These are phyloP conservation scores for honey bee (Apis mellifera) DNA, from an alignment of 1,140 invertebrate species.

Conservation along the genomic window DNA sequence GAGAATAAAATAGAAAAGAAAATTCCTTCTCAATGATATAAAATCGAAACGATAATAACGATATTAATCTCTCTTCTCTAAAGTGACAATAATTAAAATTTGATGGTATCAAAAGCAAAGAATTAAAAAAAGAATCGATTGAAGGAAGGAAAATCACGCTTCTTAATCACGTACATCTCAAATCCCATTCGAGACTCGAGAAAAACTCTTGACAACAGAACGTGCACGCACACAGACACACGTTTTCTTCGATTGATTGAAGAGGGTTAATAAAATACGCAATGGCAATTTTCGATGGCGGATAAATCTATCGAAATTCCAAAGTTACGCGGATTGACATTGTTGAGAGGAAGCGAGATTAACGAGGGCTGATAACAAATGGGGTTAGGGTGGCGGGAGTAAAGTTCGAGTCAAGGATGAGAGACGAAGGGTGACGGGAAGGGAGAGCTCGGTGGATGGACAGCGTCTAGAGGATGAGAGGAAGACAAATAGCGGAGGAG, in stretches of 20 bases:
- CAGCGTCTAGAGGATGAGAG: not conserved
- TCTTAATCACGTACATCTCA: not conserved
- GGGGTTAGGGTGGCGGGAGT: conserved; percentile 21
- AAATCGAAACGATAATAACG: too few relatives aligned
- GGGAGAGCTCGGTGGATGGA: not conserved
- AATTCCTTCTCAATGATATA: not conserved
- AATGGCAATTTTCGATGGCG: not conserved
- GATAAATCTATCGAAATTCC: conserved; percentile 57
- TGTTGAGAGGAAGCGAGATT: conserved; percentile 52
- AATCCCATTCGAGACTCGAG: not conserved
- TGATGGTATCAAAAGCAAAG: too few relatives aligned
- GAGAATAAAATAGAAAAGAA: not conserved
- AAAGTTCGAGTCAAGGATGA: conserved; percentile 4
- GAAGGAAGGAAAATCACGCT: not conserved
- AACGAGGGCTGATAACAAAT: conserved; percentile 60
- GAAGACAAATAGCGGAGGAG: conserved; percentile 4
- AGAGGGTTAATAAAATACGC: not conserved
- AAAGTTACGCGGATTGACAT: conserved; percentile 58
- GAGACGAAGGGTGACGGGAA: not conserved
- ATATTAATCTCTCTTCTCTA: too few relatives aligned
- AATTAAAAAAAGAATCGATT: too few relatives aligned
- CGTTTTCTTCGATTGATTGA: not conserved
- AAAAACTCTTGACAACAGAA: not conserved
- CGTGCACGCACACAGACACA: too few relatives aligned
- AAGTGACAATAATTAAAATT: too few relatives aligned